phyloP scores from a whole-genome alignment of 1,140 invertebrate species.

The Leptonema lineaticorne region DNA sequence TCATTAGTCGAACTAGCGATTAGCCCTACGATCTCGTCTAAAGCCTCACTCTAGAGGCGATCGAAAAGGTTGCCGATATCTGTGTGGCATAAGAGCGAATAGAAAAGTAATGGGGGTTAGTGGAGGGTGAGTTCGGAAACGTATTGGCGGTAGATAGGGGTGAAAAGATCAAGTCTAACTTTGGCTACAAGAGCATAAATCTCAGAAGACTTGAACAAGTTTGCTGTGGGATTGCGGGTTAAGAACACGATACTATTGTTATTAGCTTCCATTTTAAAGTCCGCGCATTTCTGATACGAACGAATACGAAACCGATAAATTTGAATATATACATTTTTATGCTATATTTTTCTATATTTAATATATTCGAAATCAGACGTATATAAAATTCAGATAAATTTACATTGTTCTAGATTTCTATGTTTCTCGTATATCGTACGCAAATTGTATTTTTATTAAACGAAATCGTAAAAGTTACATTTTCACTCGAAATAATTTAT shows the following conservation, averaged over 20 bases:
- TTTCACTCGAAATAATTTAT: too few species aligned
- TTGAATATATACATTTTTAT: too few species aligned
- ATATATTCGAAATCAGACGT: too few species aligned
- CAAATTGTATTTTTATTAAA: too few species aligned
- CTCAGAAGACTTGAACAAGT: constrained; percentile 37
- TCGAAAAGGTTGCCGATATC: constrained; percentile 17
- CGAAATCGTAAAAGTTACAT: too few species aligned
- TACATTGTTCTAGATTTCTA: too few species aligned
- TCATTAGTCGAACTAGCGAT: background rate
- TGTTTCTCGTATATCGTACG: too few species aligned
- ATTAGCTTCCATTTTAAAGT: constrained; percentile 31
- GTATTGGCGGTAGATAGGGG: constrained; percentile 1
- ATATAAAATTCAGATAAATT: too few species aligned
- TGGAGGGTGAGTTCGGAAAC: too few species aligned
- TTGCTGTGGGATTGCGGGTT: constrained; percentile 28
- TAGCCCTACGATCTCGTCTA: background rate
- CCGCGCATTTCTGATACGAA: background rate
- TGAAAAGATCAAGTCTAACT: constrained; percentile 33
- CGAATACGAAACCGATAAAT: too few species aligned
- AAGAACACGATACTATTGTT: constrained; percentile 38
- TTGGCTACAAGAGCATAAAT: constrained; percentile 36
- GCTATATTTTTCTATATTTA: too few species aligned
- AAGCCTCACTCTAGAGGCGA: background rate
- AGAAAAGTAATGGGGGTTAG: too few species aligned
- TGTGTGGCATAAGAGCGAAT: background rate